Base-by-base conservation (phyloP, 2,113 vertebrate genomes). In the Stigmatopora nigra region DNA sequence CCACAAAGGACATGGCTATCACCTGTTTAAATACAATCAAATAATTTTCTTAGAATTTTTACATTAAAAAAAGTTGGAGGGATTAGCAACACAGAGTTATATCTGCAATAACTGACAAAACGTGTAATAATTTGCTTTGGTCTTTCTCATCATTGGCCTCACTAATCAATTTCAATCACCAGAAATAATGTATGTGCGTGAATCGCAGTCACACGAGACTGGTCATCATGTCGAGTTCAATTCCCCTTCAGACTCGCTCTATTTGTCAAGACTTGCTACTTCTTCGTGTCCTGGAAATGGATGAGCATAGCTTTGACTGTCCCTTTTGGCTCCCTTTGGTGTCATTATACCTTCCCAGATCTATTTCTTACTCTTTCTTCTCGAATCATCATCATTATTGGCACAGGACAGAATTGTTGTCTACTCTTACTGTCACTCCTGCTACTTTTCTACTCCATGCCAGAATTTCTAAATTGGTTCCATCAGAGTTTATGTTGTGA, bases 201-300 rank as follows among this genome's bases (percentile, higher is more conserved):
- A 22, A 17, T 53, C 64, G 31, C 16, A 70, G 61, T 68, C 55
- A 47, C 68, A 78, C 67, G 70, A 77, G 69, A 63, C 63, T 62
- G 64, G 73, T 60, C 63, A 63, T 67, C 69, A 57, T 71, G 74
- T 79, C 67, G 61, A 71, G 77, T 41, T 57, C 61, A 71, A 70
- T 68, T 73, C 76, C 71, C 70, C 22, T 47, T 82, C 78, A 71
- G 71, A 71, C 52, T 59, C 15, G 41, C 60, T 77, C 74, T 85
- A 72, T 67, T 87, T 87, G 71, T 71, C 80, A 84, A 84, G 81
- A 82, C 61, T 65, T 71, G 71, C 66, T 78, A 71, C 41, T 64
- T 75, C 55, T 56, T 73, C 31, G 68, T 82, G 82, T 87, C 72
- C 72, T 20, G 6, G 72, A 82, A 82, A 87, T 78, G 76, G 82